Evolutionary conservation across 1,140 invertebrate genomes (phyloP).

Genomic region (Hyles vespertilio): DNA sequence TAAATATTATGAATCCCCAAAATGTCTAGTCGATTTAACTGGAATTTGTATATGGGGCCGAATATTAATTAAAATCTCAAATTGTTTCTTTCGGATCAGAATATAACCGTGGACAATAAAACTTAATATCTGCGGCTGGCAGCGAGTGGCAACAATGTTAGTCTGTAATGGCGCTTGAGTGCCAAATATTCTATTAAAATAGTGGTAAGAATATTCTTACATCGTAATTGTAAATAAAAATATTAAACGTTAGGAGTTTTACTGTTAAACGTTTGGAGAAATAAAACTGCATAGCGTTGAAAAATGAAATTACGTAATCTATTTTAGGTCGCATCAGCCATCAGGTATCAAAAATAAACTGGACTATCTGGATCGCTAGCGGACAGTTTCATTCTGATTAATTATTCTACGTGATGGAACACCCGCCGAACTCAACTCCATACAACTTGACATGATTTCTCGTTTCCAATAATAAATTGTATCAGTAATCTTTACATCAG

Average conservation of each 20-base stretch:
- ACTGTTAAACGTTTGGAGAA: background rate
- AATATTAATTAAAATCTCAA: too few relatives aligned
- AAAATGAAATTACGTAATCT: constrained; percentile 20
- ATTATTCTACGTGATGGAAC: constrained; percentile 57
- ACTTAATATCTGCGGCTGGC: constrained; percentile 35
- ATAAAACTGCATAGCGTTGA: background rate
- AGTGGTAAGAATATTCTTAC: background rate
- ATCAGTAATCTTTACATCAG: too few relatives aligned
- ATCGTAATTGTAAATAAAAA: too few relatives aligned
- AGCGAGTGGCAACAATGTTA: constrained; percentile 39
- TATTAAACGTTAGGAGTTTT: too few relatives aligned
- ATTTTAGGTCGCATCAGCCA: constrained; percentile 17
- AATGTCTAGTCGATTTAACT: background rate
- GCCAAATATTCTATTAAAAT: constrained; percentile 29
- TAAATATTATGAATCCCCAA: background rate
- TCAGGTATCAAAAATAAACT: constrained; percentile 44
- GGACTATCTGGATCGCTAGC: constrained; percentile 41
- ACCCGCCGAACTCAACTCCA: constrained; percentile 13
- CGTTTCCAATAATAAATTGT: constrained; percentile 1
- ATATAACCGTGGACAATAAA: constrained; percentile 23
- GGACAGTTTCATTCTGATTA: constrained; percentile 59
- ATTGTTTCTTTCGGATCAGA: background rate
- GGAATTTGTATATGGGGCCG: too few relatives aligned
- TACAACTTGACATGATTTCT: background rate
- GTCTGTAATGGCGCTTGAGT: constrained; percentile 15